phyloP scores from a whole-genome alignment of 2,888 invertebrate species.

The Bugula neritina region DNA sequence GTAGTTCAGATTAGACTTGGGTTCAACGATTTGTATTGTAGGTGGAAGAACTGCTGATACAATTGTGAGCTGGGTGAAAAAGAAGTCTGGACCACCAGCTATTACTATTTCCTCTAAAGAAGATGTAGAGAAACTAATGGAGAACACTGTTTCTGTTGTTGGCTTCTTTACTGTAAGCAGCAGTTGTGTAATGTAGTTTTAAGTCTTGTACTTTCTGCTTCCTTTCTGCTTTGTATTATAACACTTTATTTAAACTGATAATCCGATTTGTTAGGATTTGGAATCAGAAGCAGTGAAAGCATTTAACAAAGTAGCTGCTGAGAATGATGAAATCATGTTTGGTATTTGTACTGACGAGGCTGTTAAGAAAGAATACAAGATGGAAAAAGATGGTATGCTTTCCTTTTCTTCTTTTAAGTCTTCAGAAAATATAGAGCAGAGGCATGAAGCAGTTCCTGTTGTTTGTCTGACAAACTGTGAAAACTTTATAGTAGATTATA shows the following conservation, averaged over 20 bases:
- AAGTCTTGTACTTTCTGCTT: neutral
- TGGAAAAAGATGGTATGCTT: conserved; percentile 67
- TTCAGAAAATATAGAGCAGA: too few species aligned
- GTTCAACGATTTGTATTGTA: too few species aligned
- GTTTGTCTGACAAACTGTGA: too few species aligned
- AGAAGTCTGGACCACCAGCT: conserved; percentile 96
- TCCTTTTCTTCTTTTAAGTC: too few species aligned
- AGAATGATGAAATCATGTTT: conserved; percentile 81
- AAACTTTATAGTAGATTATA: too few species aligned
- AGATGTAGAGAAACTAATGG: conserved; percentile 72
- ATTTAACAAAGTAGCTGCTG: conserved; percentile 73
- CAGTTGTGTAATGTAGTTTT: neutral
- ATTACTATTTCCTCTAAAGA: conserved; percentile 67
- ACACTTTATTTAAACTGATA: too few species aligned
- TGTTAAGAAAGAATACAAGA: conserved; percentile 72
- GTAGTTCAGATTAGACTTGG: too few species aligned
- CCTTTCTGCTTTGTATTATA: neutral
- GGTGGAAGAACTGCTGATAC: conserved; percentile 87
- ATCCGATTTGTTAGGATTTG: conserved; percentile 67
- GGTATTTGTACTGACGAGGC: conserved; percentile 75
- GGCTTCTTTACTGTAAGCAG: conserved; percentile 51
- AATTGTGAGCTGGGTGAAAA: conserved; percentile 86
- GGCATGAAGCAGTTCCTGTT: too few species aligned
- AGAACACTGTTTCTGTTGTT: conserved; percentile 73
- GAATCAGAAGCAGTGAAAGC: conserved; percentile 73